Evolutionary conservation across 2,888 invertebrate genomes (phyloP).

Genomic region (Strigamia crassipes): DNA sequence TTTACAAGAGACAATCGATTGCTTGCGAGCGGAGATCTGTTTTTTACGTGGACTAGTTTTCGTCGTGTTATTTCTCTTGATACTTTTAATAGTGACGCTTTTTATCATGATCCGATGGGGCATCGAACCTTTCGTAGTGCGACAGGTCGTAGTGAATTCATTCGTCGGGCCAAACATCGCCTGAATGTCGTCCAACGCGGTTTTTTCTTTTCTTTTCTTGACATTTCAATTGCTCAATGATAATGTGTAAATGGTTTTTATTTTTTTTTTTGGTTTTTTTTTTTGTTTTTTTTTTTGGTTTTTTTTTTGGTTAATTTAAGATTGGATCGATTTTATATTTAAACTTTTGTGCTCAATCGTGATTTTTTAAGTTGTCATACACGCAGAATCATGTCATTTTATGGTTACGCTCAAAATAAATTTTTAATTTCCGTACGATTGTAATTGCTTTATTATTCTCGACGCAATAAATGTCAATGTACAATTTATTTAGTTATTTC

Average conservation of each 20-base stretch:
- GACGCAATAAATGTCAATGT: too few species aligned
- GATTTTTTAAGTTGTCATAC: background rate
- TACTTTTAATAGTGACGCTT: background rate
- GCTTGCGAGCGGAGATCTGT: background rate
- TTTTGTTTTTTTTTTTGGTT: too few species aligned
- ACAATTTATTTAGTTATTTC: too few species aligned
- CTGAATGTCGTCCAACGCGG: background rate
- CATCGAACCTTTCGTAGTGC: background rate
- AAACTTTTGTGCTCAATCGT: background rate
- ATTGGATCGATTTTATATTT: background rate
- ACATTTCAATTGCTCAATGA: background rate
- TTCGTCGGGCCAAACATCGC: background rate
- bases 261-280: background rate
- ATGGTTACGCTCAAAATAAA: background rate
- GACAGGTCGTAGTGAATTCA: background rate
- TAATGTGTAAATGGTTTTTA: background rate
- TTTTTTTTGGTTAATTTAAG: background rate
- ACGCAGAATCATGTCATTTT: background rate
- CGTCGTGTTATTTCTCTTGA: background rate
- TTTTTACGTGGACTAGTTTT: background rate
- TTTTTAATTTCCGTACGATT: background rate
- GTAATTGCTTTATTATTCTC: too few species aligned
- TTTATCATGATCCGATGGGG: background rate
- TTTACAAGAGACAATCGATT: background rate
- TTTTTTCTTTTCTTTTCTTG: background rate